Conservation (phyloP, 2,113 vertebrate species). For the Hipposideros armiger region DNA sequence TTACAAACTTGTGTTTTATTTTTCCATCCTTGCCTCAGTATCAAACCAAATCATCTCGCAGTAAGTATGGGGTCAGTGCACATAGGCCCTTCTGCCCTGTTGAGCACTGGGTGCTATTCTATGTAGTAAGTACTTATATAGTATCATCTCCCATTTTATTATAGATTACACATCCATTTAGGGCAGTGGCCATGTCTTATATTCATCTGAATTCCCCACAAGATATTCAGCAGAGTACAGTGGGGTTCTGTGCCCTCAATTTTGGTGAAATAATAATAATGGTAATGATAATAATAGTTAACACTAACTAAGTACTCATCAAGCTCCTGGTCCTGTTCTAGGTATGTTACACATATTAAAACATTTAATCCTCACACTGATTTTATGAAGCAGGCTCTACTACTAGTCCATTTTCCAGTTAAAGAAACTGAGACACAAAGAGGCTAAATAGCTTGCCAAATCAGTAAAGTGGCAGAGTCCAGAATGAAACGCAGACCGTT, state of each 20-base stretch:
- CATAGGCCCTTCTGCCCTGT: not conserved
- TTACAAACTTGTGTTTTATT: not conserved
- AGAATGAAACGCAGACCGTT: not conserved
- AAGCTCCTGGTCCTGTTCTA: not conserved
- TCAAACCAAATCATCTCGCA: not conserved
- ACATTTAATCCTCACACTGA: not conserved
- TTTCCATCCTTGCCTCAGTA: not conserved
- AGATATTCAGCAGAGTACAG: not conserved
- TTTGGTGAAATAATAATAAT: not conserved
- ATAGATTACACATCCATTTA: not conserved
- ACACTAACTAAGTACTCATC: not conserved
- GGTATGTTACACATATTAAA: not conserved
- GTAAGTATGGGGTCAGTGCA: not conserved
- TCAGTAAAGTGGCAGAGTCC: not conserved
- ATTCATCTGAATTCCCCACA: not conserved
- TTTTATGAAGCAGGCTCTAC: not conserved
- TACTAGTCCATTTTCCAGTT: not conserved
- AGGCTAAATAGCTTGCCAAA: not conserved
- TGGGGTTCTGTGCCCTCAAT: not conserved
- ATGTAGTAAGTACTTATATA: not conserved
- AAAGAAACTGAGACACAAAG: not conserved
- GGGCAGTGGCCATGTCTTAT: not conserved
- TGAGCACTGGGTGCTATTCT: not conserved
- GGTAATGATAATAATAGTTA: not conserved
- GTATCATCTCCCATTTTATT: not conserved